Base-by-base conservation (phyloP, 2,797 vertebrate genomes). In the Tenualosa thibaudeaui region DNA sequence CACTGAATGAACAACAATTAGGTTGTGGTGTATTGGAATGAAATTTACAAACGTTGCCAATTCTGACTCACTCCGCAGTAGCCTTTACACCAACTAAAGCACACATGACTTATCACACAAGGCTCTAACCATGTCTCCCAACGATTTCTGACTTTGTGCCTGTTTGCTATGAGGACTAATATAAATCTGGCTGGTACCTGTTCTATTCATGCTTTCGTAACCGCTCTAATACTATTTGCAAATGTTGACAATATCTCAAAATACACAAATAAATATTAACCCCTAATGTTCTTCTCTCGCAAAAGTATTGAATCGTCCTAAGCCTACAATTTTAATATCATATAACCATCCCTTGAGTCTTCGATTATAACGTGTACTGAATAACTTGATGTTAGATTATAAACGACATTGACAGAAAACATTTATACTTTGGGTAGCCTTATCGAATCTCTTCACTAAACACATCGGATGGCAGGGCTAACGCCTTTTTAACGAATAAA, bases 21-120 rank as follows among this genome's bases (percentile, higher is more conserved):
- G 17, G 53, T 49, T 46, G 10, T 85, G 81, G 88, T 87, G 83
- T 65, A 87, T 86, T 82, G 84, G 51, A 46, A 53, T 78, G 37
- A 78, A 78, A 78, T 78, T 17, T 24, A 62, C 5, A 56, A 22
- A 22, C 15, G 54, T 56, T 9, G 50, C 50, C 62, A 31, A 3
- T 13, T 10, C 60, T 49, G 24, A 62, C 8, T 31, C 22, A 65
- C 22, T 24, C 58, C 19, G 5, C 19, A 19, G 51, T 13, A 56
- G 19, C 17, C 4, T 19, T 5, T 56, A 19, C 54, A 56, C 17
- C 17, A 5, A 56, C 17, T 3, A 3, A 53, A 3, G 17, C 58
- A 0, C 58, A 8, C 10, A 9, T 51, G 8, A 51, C 50, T 2
- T 51, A 51, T 6, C 50, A 7, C 50, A 7, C 7, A 7, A 51